phyloP scores from a whole-genome alignment of 2,113 vertebrate species.

The Ctenodactylus gundi region DNA sequence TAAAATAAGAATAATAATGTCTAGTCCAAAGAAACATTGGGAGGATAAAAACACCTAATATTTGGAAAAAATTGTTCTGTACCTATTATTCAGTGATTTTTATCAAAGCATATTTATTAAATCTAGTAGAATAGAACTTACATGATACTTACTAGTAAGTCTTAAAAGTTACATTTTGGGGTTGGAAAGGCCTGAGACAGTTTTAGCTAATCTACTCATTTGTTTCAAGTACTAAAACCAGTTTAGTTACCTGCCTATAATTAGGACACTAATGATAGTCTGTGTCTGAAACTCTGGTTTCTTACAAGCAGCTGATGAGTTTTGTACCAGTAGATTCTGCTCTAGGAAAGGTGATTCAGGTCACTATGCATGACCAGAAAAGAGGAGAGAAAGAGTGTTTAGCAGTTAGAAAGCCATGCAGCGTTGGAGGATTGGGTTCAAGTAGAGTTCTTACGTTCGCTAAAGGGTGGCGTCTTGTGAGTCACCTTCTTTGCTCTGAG shows the following conservation, averaged over 20 bases:
- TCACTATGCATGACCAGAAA: background rate
- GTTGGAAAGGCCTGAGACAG: background rate
- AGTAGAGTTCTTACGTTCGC: background rate
- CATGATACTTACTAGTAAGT: background rate
- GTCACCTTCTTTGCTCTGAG: background rate
- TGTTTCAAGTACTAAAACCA: background rate
- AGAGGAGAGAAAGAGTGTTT: background rate
- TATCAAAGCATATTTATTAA: background rate
- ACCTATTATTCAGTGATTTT: background rate
- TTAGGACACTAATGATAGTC: background rate
- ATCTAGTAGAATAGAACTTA: background rate
- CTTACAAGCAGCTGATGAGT: background rate
- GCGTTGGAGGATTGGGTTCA: background rate
- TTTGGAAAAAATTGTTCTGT: conserved; percentile 24
- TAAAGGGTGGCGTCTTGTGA: background rate
- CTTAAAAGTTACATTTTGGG: background rate
- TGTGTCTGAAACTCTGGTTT: background rate
- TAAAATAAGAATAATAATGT: background rate
- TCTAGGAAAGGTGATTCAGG: background rate
- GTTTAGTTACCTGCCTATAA: background rate
- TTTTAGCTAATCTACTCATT: background rate
- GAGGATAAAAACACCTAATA: background rate
- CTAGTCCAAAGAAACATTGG: background rate
- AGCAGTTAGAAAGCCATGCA: background rate
- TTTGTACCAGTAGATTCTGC: background rate